Base-by-base conservation (phyloP, 2,888 invertebrate species). In the Scrobipalpa atriplicella region DNA sequence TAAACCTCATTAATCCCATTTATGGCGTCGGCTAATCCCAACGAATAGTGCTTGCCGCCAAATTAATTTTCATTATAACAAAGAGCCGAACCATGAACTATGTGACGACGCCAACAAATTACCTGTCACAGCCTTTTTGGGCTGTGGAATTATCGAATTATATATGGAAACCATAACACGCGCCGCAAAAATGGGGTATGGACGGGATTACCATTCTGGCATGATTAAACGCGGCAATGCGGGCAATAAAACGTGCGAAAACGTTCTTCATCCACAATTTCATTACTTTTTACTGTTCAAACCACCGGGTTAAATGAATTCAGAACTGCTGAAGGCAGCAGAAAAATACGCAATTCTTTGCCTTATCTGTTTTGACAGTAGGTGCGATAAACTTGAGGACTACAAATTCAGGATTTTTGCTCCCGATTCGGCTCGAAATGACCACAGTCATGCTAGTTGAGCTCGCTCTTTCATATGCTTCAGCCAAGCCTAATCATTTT, bases 1-100 rank as follows among this genome's bases (percentile, higher is more conserved):
- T 84, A 86, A 85, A 84, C 77, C 84, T 82, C 82, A 86, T 87
- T 87, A 82, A 88, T 85, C 84, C 75, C 82, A 86, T 87, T 84
- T 86, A 87, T 85, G 79, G 78, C 73, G 72, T 69, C 75, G 69
- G 76, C 75, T 83, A 84, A 85, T 83, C 80, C 81, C 73, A 71
- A 72, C 63, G 77, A 77, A 78, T 78, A 80, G 78, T 79, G 73
- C 70, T 72, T 71, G 67, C 72, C 69, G 72, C 70, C 66, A 66
- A 77, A 76, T 79, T 77, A 76, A 77, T 78, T 78, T 76, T 74
- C 75, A 78, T 77, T 78, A 47, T 47, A 47, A 47, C 47, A 47
- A 47, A 47, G 47, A 47, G 47, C 47, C 72, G 75, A 72, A 74
- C 74, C 73, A 72, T 72, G 75, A 77, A 76, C 74, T 72, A 74